phyloP scores from a whole-genome alignment of 2,888 invertebrate genomes.

The Cylindroiulus punctatus region DNA sequence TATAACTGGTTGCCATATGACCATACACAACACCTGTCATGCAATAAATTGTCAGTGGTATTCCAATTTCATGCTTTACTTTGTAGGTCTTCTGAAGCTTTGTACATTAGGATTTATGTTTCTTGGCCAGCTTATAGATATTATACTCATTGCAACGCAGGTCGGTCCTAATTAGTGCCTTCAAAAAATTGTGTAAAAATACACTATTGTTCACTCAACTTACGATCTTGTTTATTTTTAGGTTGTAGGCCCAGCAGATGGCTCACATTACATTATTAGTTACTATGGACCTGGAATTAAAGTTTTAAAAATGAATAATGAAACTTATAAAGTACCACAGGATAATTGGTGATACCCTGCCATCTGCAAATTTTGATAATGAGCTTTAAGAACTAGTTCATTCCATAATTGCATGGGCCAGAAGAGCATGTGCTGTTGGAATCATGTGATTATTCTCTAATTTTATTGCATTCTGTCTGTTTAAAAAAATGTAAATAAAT shows the following conservation, averaged over 20 bases:
- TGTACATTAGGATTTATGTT: slow-evolving; percentile 97
- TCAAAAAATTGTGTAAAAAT: neutral
- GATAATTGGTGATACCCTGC: slow-evolving; percentile 54
- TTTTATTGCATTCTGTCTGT: neutral
- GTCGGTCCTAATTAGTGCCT: slow-evolving; percentile 67
- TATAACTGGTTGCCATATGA: no score
- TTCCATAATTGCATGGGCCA: neutral
- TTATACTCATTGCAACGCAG: slow-evolving; percentile 94
- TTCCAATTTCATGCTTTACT: slow-evolving; percentile 24
- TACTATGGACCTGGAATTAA: slow-evolving; percentile 90
- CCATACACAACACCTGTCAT: no score
- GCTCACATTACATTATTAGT: slow-evolving; percentile 91
- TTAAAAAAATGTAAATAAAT: slow-evolving; percentile 4
- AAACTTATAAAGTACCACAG: slow-evolving; percentile 74
- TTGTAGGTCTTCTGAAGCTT: slow-evolving; percentile 82
- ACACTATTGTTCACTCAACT: neutral
- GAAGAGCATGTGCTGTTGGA: neutral
- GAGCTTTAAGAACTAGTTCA: no score
- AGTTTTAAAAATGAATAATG: slow-evolving; percentile 83
- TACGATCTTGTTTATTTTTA: slow-evolving; percentile 58
- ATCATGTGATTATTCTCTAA: neutral
- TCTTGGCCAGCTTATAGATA: slow-evolving; percentile 90
- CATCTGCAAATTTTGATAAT: neutral
- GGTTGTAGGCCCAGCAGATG: slow-evolving; percentile 89
- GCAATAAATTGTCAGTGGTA: neutral